Evolutionary conservation across 2,113 vertebrate species (phyloP), one percentile per base, ranked within the genome.

Genomic region (Coptodon rendalli): DNA sequence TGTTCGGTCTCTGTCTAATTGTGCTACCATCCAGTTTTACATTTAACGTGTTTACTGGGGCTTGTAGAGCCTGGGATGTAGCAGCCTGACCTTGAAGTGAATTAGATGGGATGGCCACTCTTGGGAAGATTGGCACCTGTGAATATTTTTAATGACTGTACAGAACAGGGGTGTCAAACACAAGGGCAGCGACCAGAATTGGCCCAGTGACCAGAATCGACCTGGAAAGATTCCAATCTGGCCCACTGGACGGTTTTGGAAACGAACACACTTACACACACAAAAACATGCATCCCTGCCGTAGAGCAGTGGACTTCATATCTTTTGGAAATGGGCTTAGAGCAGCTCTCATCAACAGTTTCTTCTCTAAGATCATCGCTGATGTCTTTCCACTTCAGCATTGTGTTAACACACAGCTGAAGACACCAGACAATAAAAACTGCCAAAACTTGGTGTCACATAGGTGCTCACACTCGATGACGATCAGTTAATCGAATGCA

Each of bases 141-240:
- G 12, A 68, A 68, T 68, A 38, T 68, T 38, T 63, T 68, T 68
- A 38, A 38, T 5, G 63, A 68, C 19, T 5, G 19, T 38, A 68
- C 38, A 38, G 34, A 8, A 68, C 34, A 68, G 19, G 63, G 63
- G 22, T 68, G 63, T 38, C 63, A 68, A 68, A 68, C 34, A 38
- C 34, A 68, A 68, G 34, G 63, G 34, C 61, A 2, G 1, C 0
- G 0, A 19, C 34, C 34, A 68, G 61, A 38, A 38, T n/a, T 0
- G 4, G 34, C 10, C 17, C 31, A 63, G 17, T 36, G 59, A 63
- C 59, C 29, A 63, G 59, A 34, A 63, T 63, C 9, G 9, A 5
- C 16, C 61, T 38, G 10, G 11, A 38, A 66, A 66, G 10, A 66
- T 38, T 66, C 19, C 0, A 66, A 38, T 38, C 10, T 66, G 61